Evolutionary conservation across 1,140 invertebrate genomes (phyloP).

Genomic region (Aphaenogaster ashmeadi): DNA sequence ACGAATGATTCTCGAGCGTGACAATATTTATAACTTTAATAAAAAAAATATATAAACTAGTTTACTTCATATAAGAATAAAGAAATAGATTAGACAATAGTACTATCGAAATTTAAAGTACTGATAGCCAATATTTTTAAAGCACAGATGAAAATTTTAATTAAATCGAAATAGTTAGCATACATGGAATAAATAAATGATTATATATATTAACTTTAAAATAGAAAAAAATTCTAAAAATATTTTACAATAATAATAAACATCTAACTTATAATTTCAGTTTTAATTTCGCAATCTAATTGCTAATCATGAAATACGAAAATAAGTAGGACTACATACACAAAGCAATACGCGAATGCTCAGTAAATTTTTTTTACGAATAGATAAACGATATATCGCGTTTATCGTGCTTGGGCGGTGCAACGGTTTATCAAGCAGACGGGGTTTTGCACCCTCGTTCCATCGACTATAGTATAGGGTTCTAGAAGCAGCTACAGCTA

Average conservation of each 20-base stretch:
- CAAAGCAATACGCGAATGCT: background rate
- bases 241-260: conserved; percentile 2
- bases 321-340: background rate
- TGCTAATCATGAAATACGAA: background rate
- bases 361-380: conserved; percentile 20
- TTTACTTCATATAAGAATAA: conserved; percentile 3
- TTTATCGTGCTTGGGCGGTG: conserved; percentile 80
- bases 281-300: conserved; percentile 30
- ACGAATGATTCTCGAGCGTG: background rate
- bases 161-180: background rate
- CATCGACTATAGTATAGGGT: conserved; percentile 78
- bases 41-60: background rate
- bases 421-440: conserved; percentile 82
- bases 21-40: background rate
- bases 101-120: background rate
- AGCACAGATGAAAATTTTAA: background rate
- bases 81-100: background rate
- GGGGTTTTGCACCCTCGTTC: conserved; percentile 80
- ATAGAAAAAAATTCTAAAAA: background rate
- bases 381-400: conserved; percentile 64
- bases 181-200: background rate
- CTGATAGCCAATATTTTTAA: background rate
- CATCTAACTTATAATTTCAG: background rate
- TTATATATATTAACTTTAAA: background rate
- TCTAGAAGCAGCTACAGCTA: conserved; percentile 78